Evolutionary conservation across 1,140 invertebrate species (phyloP).

Genomic region (Camponotus pennsylvanicus): DNA sequence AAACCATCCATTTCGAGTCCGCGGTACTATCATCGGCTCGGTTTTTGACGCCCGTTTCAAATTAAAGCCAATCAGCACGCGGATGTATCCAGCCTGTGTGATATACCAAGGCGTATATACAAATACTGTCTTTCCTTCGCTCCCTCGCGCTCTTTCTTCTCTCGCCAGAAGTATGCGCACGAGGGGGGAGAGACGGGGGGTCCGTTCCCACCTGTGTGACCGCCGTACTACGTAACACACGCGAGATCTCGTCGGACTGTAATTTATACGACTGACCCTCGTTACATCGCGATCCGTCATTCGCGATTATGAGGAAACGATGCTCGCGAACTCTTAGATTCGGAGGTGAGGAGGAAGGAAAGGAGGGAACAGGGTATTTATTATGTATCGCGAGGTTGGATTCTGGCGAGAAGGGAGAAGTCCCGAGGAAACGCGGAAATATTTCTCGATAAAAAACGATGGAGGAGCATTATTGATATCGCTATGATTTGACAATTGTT

Average conservation of each 20-base stretch:
- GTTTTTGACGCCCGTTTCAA: constrained; percentile 80
- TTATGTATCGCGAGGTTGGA: constrained; percentile 33
- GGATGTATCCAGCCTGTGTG: constrained; percentile 19
- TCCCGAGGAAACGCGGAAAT: constrained; percentile 44
- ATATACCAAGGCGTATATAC: constrained; percentile 22
- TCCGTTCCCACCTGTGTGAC: constrained; percentile 47
- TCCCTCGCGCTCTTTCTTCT: not conserved
- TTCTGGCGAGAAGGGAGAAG: constrained; percentile 40
- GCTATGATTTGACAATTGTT: constrained; percentile 11
- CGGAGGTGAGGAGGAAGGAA: constrained; percentile 4
- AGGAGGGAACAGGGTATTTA: constrained; percentile 41
- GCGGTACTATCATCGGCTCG: constrained; percentile 76
- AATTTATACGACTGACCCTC: constrained; percentile 62
- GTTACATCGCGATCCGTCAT: constrained; percentile 62
- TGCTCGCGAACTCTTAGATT: constrained; percentile 44
- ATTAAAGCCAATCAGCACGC: constrained; percentile 78
- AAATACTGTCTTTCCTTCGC: constrained; percentile 32
- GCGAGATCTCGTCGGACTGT: constrained; percentile 25
- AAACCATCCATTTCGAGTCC: constrained; percentile 80
- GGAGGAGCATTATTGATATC: constrained; percentile 36
- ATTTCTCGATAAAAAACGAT: constrained; percentile 40
- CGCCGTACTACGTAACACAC: constrained; percentile 23
- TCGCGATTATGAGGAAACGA: constrained; percentile 58
- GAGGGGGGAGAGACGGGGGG: no score
- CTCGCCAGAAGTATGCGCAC: not conserved